phyloP scores from a whole-genome alignment of 2,888 invertebrate genomes.

The Carcina quercana region DNA sequence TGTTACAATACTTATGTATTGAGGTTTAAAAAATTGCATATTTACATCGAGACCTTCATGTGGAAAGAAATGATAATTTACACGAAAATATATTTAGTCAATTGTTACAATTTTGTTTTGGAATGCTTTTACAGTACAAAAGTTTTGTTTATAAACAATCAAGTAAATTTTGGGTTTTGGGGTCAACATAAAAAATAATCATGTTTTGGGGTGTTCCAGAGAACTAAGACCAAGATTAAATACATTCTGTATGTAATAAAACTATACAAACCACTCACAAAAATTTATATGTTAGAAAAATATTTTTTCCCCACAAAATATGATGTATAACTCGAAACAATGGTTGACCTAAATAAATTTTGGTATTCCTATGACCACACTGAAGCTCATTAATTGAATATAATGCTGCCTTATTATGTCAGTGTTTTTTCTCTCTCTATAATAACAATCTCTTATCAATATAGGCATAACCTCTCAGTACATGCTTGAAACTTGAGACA shows the following conservation, averaged over 20 bases:
- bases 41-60: no score
- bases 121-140: constrained; percentile 3
- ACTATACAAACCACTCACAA: no score
- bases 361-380: no score
- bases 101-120: no score
- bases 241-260: no score
- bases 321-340: background rate
- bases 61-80: background rate
- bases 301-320: no score
- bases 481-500: constrained; percentile 7
- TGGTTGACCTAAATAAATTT: constrained; percentile 13
- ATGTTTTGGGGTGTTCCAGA: constrained; percentile 8
- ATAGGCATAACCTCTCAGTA: constrained; percentile 3
- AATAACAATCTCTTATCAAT: constrained; percentile 2
- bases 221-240: background rate
- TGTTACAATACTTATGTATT: constrained; percentile 2
- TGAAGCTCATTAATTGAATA: no score
- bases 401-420: no score
- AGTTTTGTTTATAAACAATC: constrained; percentile 16
- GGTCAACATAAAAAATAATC: constrained; percentile 7
- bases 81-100: no score
- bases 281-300: no score
- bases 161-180: constrained; percentile 13
- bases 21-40: background rate
- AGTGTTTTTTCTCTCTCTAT: no score